phyloP scores from a whole-genome alignment of 2,888 invertebrate species.

The Mythimna vitellina region DNA sequence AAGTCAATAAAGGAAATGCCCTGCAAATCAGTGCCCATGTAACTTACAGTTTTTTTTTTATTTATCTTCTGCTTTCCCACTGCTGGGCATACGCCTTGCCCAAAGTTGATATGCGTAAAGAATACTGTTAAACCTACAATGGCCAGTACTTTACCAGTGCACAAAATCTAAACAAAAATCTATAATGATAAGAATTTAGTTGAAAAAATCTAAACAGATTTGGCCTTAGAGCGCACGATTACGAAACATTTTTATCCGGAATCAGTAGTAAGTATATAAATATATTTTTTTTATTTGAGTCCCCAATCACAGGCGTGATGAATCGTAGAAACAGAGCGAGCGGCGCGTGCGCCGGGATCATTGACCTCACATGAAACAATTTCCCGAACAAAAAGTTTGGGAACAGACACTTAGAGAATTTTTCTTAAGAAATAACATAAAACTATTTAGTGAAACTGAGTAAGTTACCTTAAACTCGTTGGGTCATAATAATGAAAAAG shows the following conservation, averaged over 20 bases:
- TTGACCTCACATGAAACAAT: constrained; percentile 70
- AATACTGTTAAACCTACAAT: too few species aligned
- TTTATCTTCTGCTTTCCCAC: too few species aligned
- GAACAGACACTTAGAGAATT: constrained; percentile 55
- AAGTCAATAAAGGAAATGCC: not conserved
- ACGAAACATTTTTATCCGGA: constrained; percentile 51
- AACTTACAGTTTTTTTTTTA: not conserved
- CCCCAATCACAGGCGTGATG: constrained; percentile 73
- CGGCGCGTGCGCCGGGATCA: constrained; percentile 75
- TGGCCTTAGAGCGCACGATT: constrained; percentile 39
- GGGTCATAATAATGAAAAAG: not conserved
- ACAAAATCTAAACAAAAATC: not conserved
- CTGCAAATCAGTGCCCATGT: too few species aligned
- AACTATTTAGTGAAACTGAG: constrained; percentile 5
- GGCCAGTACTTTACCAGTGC: not conserved
- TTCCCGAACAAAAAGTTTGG: constrained; percentile 68
- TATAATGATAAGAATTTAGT: not conserved
- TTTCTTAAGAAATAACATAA: constrained; percentile 56
- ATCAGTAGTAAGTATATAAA: constrained; percentile 50
- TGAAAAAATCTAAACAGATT: constrained; percentile 13
- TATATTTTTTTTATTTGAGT: constrained; percentile 60
- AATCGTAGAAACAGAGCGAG: constrained; percentile 78
- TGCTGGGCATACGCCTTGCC: too few species aligned
- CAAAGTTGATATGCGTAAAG: not conserved
- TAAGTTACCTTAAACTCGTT: constrained; percentile 2